Conservation (phyloP, 2,797 vertebrate species). For the Gallirallus australis region DNA sequence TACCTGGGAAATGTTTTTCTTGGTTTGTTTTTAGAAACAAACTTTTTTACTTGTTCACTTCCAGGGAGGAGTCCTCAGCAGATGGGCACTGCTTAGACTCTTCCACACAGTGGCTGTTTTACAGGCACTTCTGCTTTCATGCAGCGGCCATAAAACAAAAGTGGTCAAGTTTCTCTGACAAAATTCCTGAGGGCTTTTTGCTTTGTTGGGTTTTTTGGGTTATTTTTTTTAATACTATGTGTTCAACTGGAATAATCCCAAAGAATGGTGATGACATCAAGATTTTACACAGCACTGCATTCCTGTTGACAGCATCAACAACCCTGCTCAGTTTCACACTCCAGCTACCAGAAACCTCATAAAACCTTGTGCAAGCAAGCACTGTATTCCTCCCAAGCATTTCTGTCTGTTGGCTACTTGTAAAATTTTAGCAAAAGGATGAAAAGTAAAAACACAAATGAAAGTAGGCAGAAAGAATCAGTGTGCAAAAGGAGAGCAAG, state of each 20-base stretch:
- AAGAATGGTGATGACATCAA: background rate
- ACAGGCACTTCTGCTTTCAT: background rate
- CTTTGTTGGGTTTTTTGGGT: background rate
- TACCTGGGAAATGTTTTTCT: background rate
- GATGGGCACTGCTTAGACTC: background rate
- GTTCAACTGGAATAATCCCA: background rate
- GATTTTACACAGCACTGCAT: background rate
- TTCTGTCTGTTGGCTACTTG: background rate
- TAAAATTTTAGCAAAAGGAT: background rate
- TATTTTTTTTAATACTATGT: background rate
- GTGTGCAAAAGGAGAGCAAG: background rate
- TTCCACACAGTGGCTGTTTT: background rate
- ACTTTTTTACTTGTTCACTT: background rate
- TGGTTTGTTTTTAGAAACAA: background rate
- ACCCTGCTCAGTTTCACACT: background rate
- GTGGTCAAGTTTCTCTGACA: background rate
- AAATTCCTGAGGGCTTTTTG: background rate
- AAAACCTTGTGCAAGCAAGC: background rate
- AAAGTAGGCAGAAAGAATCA: background rate
- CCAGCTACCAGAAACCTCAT: background rate
- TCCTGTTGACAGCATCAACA: conserved; percentile 24
- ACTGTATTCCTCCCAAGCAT: background rate
- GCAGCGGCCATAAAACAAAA: background rate
- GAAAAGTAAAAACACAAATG: background rate
- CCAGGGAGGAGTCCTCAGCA: background rate